phyloP scores from a whole-genome alignment of 2,113 vertebrate genomes.

The Callipepla californica region DNA sequence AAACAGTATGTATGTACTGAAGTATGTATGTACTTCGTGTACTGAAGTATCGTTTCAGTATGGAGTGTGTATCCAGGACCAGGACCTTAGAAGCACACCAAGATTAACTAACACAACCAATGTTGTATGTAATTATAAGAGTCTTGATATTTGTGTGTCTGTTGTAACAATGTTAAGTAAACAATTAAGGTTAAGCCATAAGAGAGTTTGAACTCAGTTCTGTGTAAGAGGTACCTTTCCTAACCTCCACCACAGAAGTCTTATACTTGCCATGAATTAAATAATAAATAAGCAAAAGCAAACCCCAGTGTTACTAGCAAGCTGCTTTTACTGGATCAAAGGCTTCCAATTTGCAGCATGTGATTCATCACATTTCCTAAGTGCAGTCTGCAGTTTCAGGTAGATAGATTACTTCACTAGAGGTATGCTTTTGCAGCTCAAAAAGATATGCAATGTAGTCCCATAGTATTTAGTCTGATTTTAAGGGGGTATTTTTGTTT shows the following conservation, averaged over 20 bases:
- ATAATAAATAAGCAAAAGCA: background rate
- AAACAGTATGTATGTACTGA: background rate
- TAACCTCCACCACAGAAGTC: background rate
- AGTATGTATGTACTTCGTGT: too few species aligned
- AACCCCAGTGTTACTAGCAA: background rate
- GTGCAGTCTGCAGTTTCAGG: background rate
- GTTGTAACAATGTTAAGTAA: background rate
- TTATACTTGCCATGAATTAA: background rate
- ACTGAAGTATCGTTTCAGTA: background rate
- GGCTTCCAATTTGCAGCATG: background rate
- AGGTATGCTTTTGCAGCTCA: background rate
- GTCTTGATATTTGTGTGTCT: background rate
- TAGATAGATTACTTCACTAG: background rate
- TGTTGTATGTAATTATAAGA: background rate
- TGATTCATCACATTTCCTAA: background rate
- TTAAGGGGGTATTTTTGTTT: background rate
- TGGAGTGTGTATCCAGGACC: background rate
- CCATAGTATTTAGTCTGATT: background rate
- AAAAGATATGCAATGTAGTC: background rate
- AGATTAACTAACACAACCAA: background rate
- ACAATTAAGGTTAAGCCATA: background rate
- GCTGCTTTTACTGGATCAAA: background rate
- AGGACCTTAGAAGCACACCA: background rate
- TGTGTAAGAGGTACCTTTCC: fast-evolving
- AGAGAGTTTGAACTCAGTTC: background rate